phyloP scores from a whole-genome alignment of 2,797 vertebrate species.

The Tarsius wallacei region DNA sequence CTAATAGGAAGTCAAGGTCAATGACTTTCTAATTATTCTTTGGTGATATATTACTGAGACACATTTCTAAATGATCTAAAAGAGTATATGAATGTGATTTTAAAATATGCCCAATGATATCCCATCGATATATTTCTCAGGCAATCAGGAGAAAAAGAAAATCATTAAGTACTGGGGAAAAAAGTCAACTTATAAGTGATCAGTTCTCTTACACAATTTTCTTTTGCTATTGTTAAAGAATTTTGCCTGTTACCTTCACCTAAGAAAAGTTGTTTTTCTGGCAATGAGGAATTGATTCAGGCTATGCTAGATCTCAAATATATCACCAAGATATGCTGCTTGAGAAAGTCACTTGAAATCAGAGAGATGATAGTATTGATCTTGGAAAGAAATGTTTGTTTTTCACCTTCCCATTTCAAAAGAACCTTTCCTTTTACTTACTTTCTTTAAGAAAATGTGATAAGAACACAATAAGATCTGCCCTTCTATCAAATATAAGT shows the following conservation, averaged over 20 bases:
- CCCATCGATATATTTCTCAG: background rate
- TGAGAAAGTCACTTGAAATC: background rate
- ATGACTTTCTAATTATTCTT: slow-evolving; percentile 37
- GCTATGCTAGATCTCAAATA: background rate
- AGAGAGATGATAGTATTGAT: background rate
- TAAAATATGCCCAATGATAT: background rate
- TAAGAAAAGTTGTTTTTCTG: background rate
- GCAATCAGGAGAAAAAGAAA: background rate
- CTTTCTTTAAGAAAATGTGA: background rate
- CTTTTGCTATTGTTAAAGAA: background rate
- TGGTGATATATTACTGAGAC: slow-evolving; percentile 48
- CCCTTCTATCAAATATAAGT: background rate
- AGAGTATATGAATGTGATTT: background rate
- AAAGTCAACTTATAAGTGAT: background rate
- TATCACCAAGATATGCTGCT: background rate
- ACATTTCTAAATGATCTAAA: background rate
- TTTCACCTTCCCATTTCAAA: background rate
- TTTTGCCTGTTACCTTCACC: background rate
- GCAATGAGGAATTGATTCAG: background rate
- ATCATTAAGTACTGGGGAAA: background rate
- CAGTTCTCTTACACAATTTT: background rate
- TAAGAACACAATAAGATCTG: background rate
- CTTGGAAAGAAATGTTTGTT: slow-evolving; percentile 2
- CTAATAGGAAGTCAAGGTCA: slow-evolving; percentile 26
- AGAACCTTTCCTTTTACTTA: background rate